Base-by-base conservation (phyloP, 2,888 invertebrate species). In the Dolichopus griseipennis region DNA sequence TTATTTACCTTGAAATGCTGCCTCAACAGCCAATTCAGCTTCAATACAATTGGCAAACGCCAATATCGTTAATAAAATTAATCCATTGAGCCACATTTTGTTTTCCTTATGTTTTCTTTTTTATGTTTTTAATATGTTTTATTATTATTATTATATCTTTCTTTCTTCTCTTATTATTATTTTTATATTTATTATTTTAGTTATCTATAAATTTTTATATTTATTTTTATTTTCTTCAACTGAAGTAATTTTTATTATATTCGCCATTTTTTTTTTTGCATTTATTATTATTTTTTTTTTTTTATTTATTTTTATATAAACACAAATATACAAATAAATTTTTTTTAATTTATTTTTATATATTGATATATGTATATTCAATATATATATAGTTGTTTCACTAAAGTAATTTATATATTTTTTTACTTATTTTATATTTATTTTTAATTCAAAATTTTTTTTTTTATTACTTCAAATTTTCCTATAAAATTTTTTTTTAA, bases 1-100 rank as follows among this genome's bases (percentile, higher is more conserved):
- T 27, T 27, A 67, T 69, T 74, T 79, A 86, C 86, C 86, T 85
- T 86, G 86, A 76, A 86, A 86, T 71, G 86, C 86, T 67, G 86
- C 86, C 76, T 86, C 86, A 74, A 85, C 77, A 67, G 76, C 77
- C 69, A 78, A 73, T 73, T 80, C 81, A 68, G 79, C 75, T 72
- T 81, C 81, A 71, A 76, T 74, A 75, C 76, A 76, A 75, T 75
- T 78, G 70, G 75, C 77, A 69, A 73, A 75, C 72, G 76, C 75
- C 77, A 76, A 74, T 75, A 78, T 72, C 73, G 77, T 73, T 70
- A 79, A 73, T 73, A 77, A 72, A 67, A 78, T 76, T 74, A 78
- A 77, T 74, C 76, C 76, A 73, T 78, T 75, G 74, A 78, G 76
- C 76, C 76, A 75, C 76, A 77, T 75, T 72, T 76, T 75, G 72